Base-by-base conservation (phyloP, 2,113 vertebrate genomes). In the Vidua macroura region DNA sequence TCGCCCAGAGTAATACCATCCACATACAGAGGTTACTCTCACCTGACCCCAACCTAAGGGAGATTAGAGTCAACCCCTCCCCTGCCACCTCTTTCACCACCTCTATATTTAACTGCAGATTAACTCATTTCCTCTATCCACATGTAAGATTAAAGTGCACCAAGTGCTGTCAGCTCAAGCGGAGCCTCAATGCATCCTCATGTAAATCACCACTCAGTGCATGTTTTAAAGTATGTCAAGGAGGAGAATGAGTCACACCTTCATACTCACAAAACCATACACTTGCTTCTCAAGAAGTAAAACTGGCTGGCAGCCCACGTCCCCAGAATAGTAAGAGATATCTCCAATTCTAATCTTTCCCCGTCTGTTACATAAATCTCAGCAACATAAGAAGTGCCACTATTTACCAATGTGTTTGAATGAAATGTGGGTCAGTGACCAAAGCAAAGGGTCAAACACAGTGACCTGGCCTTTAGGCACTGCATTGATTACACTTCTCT, bases 51-150 rank as follows among this genome's bases (percentile, higher is more conserved):
- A 87, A 30, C 66, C 86, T 89, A 69, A 89, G 37, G 11, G 37
- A 95, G 94, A 96, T 96, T 96, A 97, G 64, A 92, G 81, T 53
- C 83, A 84, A 55, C 44, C 35, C 88, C 87, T 92, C 93, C 94
- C 52, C 46, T 70, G 44, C 87, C 86, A 88, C 75, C 86, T 93
- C 90, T 93, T 96, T 93, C 92, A 90, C 86, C 92, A 94, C 74
- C 84, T 91, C 96, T 96, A 95, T 94, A 93, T 97, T 96, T 97
- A 97, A 96, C 96, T 4, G 15, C 92, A 94, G 95, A 95, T 95
- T 92, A 96, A 92, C 78, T 96, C 86, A 89, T 96, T 96, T 96
- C 93, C 96, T 93, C 80, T 91, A 80, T 85, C 86, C 86, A 68
- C 74, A 85, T 79, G 55, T 33, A 88, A 94, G 96, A 95, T 91